Base-by-base conservation (phyloP, 2,888 invertebrate species). In the Gisinianus flammeolus region DNA sequence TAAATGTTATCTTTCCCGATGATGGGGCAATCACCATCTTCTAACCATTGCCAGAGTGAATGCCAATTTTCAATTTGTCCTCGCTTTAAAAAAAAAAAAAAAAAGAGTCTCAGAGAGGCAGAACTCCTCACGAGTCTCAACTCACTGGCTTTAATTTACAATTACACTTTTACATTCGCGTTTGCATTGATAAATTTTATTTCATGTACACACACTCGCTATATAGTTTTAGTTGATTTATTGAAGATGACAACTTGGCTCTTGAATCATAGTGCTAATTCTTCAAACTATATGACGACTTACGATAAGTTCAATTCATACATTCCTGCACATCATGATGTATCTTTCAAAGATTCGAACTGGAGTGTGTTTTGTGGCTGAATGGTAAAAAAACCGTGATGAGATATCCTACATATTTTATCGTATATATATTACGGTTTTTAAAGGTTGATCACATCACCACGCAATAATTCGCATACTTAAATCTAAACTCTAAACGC, bases 1-100 rank as follows among this genome's bases (percentile, higher is more conserved):
- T 67, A 67, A 35, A 35, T n/a, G 67, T 71, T 44, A 71, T 71
- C 54, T 71, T 16, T 62, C 24, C 28, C 71, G 44, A 71, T 71
- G 71, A 71, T 71, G 71, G 30, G 56, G 71, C 71, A 71, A 71
- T 71, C 71, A 71, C 71, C 54, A 22, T 71, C 44, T 28, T 71
- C 28, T 24, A 52, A 31, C 44, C 35, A 19, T 69, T 22, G 19
- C 19, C 19, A 66, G n/a, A n/a, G n/a, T n/a, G n/a, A n/a, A n/a
- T 22, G 28, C 33, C 67, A 67, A n/a, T 28, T 67, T 69, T 24
- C 31, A 19, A 31, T 8, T n/a, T 33, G 19, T 26, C 62, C 10
- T 24, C 26, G 24, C 22, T 1, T 26, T 12, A 62, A 28, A 24
- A 8, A 22, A 10, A 69, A 44, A 24, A 8, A 64, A 22, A 64